Conservation (phyloP, 2,113 vertebrate genomes). For the Acrocephalus arundinaceus region DNA sequence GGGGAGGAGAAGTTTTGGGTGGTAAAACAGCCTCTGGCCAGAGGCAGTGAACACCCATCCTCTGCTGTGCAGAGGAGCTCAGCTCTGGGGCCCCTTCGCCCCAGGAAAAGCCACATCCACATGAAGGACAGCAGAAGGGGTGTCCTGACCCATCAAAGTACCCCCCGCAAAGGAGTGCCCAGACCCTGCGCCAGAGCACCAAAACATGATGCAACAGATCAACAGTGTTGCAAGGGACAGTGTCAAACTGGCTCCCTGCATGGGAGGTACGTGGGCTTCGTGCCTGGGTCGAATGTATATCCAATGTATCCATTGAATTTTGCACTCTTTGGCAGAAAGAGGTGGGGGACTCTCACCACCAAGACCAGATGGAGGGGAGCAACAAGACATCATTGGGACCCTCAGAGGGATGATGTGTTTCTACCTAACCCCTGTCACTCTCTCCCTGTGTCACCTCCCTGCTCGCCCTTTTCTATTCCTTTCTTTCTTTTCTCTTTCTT, state of each 20-base stretch:
- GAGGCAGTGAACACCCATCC: neutral
- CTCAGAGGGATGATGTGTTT: rapidly evolving
- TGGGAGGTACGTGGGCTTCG: rapidly evolving
- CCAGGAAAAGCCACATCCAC: neutral
- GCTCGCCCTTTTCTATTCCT: neutral
- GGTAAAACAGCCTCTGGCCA: neutral
- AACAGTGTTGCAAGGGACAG: neutral
- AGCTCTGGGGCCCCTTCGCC: neutral
- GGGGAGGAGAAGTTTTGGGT: neutral
- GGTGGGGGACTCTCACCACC: neutral
- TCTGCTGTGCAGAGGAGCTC: neutral
- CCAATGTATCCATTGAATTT: neutral
- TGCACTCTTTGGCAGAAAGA: neutral
- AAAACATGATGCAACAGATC: neutral
- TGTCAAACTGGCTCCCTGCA: neutral
- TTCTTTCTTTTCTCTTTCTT: neutral
- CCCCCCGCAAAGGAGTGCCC: neutral
- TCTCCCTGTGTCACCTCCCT: neutral
- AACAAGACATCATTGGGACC: rapidly evolving
- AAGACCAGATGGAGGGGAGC: neutral
- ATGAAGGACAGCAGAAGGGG: neutral
- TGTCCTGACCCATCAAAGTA: neutral
- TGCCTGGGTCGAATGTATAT: neutral
- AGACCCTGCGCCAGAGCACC: neutral
- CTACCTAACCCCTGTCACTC: neutral